These are phyloP conservation scores for Brachionus rotundiformis DNA, from an alignment of 1,140 invertebrate species.

Conservation along the genomic window DNA sequence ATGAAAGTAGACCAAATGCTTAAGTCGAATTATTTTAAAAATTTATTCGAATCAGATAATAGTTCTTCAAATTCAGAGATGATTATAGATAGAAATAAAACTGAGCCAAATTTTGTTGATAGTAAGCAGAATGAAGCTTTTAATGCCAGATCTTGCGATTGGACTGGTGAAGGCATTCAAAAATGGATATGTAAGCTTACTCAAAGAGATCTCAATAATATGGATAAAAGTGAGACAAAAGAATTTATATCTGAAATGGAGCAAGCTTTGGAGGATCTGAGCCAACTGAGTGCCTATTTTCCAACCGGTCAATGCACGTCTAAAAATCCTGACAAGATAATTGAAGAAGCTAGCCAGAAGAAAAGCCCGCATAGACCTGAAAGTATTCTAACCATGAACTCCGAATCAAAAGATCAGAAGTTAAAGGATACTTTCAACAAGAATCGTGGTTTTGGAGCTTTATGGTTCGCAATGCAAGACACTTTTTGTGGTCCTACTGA, in stretches of 20 bases:
- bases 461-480: slow-evolving; percentile 66
- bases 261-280: slow-evolving; percentile 23
- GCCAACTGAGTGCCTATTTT: slow-evolving; percentile 28
- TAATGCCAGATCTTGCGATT: no score
- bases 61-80: no score
- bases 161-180: no score
- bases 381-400: not conserved
- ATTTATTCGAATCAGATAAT: slow-evolving; percentile 1
- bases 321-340: slow-evolving; percentile 24
- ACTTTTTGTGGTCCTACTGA: slow-evolving; percentile 64
- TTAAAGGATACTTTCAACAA: slow-evolving; percentile 11
- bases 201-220: not conserved
- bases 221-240: not conserved
- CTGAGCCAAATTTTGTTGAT: not conserved
- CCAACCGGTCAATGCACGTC: slow-evolving; percentile 37
- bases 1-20: slow-evolving; percentile 12
- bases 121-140: no score
- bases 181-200: not conserved
- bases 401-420: not conserved
- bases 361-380: not conserved
- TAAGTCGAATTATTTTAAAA: not conserved
- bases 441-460: slow-evolving; percentile 59
- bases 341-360: not conserved
- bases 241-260: not conserved
- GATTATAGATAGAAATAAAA: not conserved